phyloP scores from a whole-genome alignment of 2,113 vertebrate species.

The Oryzias javanicus region DNA sequence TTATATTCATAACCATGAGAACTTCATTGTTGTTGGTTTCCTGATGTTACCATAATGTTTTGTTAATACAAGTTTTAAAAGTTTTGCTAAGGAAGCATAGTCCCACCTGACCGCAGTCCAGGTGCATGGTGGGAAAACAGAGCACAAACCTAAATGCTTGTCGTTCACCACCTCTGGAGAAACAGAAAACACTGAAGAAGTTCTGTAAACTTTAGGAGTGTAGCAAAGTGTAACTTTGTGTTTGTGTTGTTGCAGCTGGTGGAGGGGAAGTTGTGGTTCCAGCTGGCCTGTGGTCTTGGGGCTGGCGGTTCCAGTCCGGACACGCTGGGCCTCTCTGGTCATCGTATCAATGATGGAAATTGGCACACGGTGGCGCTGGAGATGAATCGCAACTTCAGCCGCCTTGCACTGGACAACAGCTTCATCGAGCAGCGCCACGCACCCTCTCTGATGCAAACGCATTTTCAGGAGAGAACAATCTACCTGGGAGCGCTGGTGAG shows the following conservation, averaged over 20 bases:
- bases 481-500: constrained; percentile 91
- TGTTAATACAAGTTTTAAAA: no score
- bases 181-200: no score
- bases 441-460: constrained; percentile 78
- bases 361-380: constrained; percentile 95
- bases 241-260: constrained; percentile 79
- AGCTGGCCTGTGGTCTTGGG: constrained; percentile 82
- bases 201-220: no score
- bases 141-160: no score
- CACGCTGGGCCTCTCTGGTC: constrained; percentile 89
- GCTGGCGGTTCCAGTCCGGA: constrained; percentile 63
- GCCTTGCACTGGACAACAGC: constrained; percentile 91
- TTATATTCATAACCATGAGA: no score
- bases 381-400: constrained; percentile 91
- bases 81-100: no score
- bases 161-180: no score
- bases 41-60: no score
- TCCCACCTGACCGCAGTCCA: no score
- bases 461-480: constrained; percentile 82
- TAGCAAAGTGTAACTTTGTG: not conserved
- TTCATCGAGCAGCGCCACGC: constrained; percentile 89
- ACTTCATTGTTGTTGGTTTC: no score
- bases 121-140: no score
- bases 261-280: constrained; percentile 94
- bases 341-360: constrained; percentile 88